These are phyloP conservation scores for Troides helena DNA, from an alignment of 2,888 invertebrate species.

Conservation along the genomic window DNA sequence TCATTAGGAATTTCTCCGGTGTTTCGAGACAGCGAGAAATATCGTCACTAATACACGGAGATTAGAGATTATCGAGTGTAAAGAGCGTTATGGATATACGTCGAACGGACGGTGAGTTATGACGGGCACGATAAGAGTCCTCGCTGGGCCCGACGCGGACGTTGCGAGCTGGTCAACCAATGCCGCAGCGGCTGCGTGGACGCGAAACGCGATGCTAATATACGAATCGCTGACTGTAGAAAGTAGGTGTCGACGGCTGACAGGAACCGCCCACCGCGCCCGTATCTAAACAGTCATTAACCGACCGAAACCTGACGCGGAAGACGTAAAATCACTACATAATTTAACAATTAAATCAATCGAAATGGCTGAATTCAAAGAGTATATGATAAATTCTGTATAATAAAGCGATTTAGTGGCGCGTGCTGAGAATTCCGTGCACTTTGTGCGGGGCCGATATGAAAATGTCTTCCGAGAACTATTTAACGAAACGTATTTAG, in stretches of 20 bases:
- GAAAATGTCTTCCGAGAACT: no score
- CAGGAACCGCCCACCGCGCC: constrained; percentile 53
- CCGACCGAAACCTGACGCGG: constrained; percentile 55
- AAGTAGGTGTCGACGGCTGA: constrained; percentile 41
- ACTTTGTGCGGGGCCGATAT: neutral
- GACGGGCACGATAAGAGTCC: constrained; percentile 26
- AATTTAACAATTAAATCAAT: constrained; percentile 67
- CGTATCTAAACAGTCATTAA: constrained; percentile 52
- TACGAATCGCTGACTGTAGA: constrained; percentile 37
- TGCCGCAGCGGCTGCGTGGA: constrained; percentile 37
- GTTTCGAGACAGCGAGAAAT: constrained; percentile 65
- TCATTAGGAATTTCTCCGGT: constrained; percentile 69
- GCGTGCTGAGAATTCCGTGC: constrained; percentile 56
- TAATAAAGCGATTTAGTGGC: constrained; percentile 66
- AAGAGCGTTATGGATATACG: constrained; percentile 49
- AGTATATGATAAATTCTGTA: constrained; percentile 55
- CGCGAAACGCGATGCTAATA: constrained; percentile 41
- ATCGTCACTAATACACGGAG: constrained; percentile 61
- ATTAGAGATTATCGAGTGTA: constrained; percentile 57
- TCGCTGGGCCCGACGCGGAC: no score
- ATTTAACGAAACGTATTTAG: no score
- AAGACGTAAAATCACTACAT: constrained; percentile 60
- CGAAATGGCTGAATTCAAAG: constrained; percentile 53
- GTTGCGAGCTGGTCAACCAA: constrained; percentile 42
- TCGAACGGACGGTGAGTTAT: constrained; percentile 54